These are phyloP conservation scores for Plestiodon gilberti DNA, from an alignment of 2,113 vertebrate species.

Conservation along the genomic window DNA sequence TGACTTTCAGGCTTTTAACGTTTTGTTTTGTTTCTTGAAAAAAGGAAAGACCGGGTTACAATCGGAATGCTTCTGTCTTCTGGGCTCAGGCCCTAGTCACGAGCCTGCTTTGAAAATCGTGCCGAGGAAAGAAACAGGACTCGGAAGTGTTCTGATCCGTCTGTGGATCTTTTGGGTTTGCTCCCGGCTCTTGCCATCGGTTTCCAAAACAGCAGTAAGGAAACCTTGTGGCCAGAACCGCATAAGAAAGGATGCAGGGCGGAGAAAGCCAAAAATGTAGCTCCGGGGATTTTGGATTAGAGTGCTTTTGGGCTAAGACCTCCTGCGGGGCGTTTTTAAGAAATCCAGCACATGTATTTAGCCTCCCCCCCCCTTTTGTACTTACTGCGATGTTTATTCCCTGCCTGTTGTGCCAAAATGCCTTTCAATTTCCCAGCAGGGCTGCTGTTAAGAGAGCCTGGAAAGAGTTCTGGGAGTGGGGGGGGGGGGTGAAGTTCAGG, in stretches of 20 bases:
- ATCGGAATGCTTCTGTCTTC: background rate
- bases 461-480: too few relatives aligned
- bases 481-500: too few relatives aligned
- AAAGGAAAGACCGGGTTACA: background rate
- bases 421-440: too few relatives aligned
- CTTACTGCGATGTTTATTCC: too few relatives aligned
- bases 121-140: background rate
- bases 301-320: constrained; percentile 25
- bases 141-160: background rate
- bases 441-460: too few relatives aligned
- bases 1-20: too few relatives aligned
- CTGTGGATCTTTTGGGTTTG: background rate
- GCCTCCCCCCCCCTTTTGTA: too few relatives aligned
- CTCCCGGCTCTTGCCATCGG: background rate
- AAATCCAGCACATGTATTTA: too few relatives aligned
- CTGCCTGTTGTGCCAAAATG: too few relatives aligned
- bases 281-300: too few relatives aligned
- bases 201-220: background rate
- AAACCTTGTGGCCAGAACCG: background rate
- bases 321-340: too few relatives aligned
- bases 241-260: background rate
- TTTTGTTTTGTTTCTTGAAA: background rate
- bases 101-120: background rate
- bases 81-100: background rate
- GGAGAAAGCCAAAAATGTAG: background rate